Conservation (phyloP, 2,888 invertebrate genomes). For the Nomada hirtipes region DNA sequence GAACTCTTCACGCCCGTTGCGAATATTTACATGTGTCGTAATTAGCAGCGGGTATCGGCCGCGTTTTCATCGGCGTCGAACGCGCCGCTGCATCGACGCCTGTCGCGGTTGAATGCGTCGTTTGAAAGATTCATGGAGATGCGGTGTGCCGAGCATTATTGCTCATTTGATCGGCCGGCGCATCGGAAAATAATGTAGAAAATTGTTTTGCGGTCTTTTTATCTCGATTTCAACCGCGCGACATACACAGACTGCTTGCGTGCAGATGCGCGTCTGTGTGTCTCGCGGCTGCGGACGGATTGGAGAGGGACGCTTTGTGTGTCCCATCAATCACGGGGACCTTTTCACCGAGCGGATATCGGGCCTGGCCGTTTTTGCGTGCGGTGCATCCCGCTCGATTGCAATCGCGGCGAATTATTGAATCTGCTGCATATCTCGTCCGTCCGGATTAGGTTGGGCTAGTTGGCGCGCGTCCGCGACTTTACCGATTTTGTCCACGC, state of each 20-base stretch:
- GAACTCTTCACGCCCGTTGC: not conserved
- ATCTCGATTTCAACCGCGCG: constrained; percentile 75
- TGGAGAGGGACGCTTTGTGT: constrained; percentile 74
- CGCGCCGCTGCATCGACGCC: constrained; percentile 10
- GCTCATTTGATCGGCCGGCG: constrained; percentile 70
- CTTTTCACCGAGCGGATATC: constrained; percentile 79
- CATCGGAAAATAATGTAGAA: constrained; percentile 77
- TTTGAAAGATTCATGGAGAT: constrained; percentile 64
- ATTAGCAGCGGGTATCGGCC: constrained; percentile 32
- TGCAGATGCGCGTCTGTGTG: not conserved
- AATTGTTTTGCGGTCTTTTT: constrained; percentile 81
- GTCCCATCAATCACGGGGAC: constrained; percentile 83
- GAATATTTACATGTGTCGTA: constrained; percentile 36
- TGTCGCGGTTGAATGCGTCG: constrained; percentile 35
- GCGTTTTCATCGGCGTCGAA: constrained; percentile 34
- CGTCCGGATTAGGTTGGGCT: constrained; percentile 73
- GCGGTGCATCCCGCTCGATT: constrained; percentile 78
- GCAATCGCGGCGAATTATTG: constrained; percentile 82
- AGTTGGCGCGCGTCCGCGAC: constrained; percentile 67
- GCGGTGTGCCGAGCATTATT: constrained; percentile 66
- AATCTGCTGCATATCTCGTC: constrained; percentile 78
- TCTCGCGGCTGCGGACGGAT: constrained; percentile 5
- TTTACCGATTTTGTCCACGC: constrained; percentile 50
- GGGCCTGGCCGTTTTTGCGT: constrained; percentile 79
- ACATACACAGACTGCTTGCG: constrained; percentile 12